Evolutionary conservation across 1,140 invertebrate species (phyloP), one percentile per base, ranked within the genome.

Genomic region (Pachyrhynchus sulphureomaculatus): DNA sequence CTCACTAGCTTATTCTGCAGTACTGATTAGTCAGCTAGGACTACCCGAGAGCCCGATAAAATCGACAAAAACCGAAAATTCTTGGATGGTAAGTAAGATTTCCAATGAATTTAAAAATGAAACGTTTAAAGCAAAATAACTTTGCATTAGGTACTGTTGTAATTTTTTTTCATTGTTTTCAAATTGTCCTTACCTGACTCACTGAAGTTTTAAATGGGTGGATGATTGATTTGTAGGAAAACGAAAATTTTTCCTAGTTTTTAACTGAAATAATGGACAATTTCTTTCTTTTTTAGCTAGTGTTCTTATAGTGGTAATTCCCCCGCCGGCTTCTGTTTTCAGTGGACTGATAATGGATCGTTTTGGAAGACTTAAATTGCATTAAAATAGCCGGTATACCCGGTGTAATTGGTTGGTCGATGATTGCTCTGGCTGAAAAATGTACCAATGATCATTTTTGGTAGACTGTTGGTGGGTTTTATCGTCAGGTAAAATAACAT

Each of bases 401-500:
- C 1, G 86, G 81, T 54, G 65, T 84, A 0, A 47, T 80, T 2
- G 87, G 88, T 1, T 89, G 85, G 83, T 67, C 83, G 0, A 59
- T 84, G 1, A 85, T 89, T 21, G 84, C 83, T 0, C 68, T 74
- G 23, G 75, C 82, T 0, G 62, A 61, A 2, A 78, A 77, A 79
- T 66, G 62, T 83, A 15, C 60, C 72, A 0, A 78, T 80, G 67
- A 72, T 89, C 4, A 74, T 85, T n/a, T 41, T 80, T 1, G 87
- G 87, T 2, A 75, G 88, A 48, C 70, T 88, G n/a, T 65, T 89
- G 6, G 81, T 83, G n/a, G 88, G 88, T 72, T 1, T 51, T 84
- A n/a, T 77, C 81, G 0, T 76, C 78, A 55, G 76, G 79, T 79
- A 73, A 69, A n/a, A n/a, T n/a, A n/a, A n/a, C n/a, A n/a, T n/a